Percentiles rank a stretch among this genome's conserved stretches.
Evolutionary conservation across 2,113 vertebrate species (phyloP).

Genomic region (Silurus meridionalis): DNA sequence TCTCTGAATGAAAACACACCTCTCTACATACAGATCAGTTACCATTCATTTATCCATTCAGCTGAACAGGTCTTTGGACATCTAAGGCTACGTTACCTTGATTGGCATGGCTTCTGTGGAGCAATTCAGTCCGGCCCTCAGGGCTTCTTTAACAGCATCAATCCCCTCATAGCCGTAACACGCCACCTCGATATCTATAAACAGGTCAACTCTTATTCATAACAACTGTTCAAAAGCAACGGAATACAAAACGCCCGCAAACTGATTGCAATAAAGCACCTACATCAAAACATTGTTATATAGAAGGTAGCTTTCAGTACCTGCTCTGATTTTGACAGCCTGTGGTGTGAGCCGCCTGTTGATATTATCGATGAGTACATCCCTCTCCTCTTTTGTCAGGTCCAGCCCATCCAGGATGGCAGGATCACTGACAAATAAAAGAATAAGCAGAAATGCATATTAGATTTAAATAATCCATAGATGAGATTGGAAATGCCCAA

Average conservation of each 20-base stretch:
- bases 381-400: constrained; percentile 89
- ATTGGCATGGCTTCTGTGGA: constrained; percentile 97
- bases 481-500: no score
- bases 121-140: constrained; percentile 90
- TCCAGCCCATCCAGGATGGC: constrained; percentile 91
- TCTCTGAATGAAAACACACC: not conserved
- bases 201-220: not conserved
- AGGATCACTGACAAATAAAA: constrained; percentile 78
- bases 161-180: constrained; percentile 98
- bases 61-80: not conserved
- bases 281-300: not conserved
- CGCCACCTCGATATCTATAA: constrained; percentile 93
- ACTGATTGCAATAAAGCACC: not conserved
- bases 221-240: no score
- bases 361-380: constrained; percentile 93
- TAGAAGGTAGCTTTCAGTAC: constrained; percentile 59
- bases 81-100: constrained; percentile 76
- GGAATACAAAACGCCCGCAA: not conserved
- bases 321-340: constrained; percentile 97
- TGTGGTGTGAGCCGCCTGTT: constrained; percentile 96
- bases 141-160: constrained; percentile 94
- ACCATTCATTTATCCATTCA: not conserved
- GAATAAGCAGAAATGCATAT: not conserved
- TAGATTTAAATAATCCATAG: not conserved
- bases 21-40: not conserved